Evolutionary conservation across 1,140 invertebrate species (phyloP).

Genomic region (Rhizoglyphus robini): DNA sequence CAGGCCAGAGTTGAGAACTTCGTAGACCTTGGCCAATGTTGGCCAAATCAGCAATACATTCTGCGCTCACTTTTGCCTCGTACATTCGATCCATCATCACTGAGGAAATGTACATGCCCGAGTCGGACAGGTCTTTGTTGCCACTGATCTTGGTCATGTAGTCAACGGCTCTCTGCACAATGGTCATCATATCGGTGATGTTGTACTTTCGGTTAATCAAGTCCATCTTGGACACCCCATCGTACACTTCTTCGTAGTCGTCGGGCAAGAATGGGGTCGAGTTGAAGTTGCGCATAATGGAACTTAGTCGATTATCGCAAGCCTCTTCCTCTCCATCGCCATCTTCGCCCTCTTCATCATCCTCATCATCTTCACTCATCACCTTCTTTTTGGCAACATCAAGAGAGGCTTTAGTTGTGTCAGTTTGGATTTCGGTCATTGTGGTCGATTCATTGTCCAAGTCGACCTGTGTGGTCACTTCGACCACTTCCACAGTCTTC

Average conservation of each 20-base stretch:
- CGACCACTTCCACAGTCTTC: no score
- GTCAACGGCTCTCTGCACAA: neutral
- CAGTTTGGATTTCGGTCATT: no score
- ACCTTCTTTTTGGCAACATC: no score
- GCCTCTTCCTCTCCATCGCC: neutral
- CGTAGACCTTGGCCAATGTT: neutral
- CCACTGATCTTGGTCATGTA: neutral
- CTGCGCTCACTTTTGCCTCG: neutral
- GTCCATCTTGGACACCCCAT: neutral
- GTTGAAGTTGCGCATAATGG: neutral
- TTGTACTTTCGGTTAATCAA: neutral
- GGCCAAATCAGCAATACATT: neutral
- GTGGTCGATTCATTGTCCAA: no score
- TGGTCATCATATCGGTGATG: constrained; percentile 6
- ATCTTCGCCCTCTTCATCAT: neutral
- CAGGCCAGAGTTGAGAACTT: neutral
- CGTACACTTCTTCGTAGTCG: neutral
- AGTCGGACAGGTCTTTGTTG: neutral
- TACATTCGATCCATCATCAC: neutral
- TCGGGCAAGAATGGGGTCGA: neutral
- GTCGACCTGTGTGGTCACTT: no score
- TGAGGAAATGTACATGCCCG: constrained; percentile 2
- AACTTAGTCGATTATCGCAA: neutral
- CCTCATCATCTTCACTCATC: constrained; percentile 5
- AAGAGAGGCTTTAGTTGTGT: no score